Evolutionary conservation across 2,888 invertebrate species (phyloP), one percentile per base, ranked within the genome.

Genomic region (Limenitis camilla): DNA sequence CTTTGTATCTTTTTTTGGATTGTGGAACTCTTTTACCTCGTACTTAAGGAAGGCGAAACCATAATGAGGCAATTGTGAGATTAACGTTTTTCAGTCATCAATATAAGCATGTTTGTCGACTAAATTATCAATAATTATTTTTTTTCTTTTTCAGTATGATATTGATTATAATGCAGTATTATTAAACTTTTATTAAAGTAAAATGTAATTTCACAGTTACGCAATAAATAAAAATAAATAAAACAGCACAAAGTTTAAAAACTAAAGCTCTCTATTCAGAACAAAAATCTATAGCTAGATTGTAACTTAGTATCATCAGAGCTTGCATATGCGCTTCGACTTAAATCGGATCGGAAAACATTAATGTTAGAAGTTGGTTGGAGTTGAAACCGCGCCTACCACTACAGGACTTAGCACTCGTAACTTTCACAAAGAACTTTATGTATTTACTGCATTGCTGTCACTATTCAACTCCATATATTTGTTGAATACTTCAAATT

Each of bases 321-420:
- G 42, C 55, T 52, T 52, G 49, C 48, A 40, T 43, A 52, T 52
- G 39, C 49, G 49, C 35, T 55, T 43, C 45, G 55, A 47, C 29
- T 52, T 40, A 53, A 58, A 51, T 51, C 48, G 50, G 53, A 58
- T 55, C 47, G 49, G 46, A 42, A 38, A 53, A 52, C 52, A 52
- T 50, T 50, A 50, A 55, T 60, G 61, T 65, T 65, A 55, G 61
- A 53, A 56, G 43, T 61, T 52, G 45, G 44, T 49, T 35, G 49
- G 65, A 73, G 74, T 74, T 69, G 58, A 56, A 64, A 68, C 77
- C 77, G 65, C 75, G 65, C 72, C 61, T 58, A 66, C 77, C 76
- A 65, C 76, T 64, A 81, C 82, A 83, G 67, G 70, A 73, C 72
- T 80, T 73, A 56, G 76, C 80, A 81, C 81, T 82, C 67, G 56